These are phyloP conservation scores for Hoplodrina ambigua DNA, from an alignment of 2,888 invertebrate genomes.

Conservation along the genomic window DNA sequence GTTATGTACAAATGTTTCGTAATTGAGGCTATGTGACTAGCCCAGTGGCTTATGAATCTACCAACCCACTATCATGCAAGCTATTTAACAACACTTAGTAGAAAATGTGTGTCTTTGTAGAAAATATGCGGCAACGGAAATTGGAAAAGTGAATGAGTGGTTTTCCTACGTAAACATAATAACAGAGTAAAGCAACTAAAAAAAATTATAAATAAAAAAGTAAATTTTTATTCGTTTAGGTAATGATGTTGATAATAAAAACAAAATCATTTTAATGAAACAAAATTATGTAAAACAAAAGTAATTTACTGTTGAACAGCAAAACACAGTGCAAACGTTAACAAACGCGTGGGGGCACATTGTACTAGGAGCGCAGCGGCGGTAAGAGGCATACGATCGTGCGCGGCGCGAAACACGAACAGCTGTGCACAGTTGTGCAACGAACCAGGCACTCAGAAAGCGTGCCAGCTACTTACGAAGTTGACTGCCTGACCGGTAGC, in stretches of 20 bases:
- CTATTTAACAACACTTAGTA: slow-evolving; percentile 46
- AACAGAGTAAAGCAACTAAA: not conserved
- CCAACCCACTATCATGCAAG: slow-evolving; percentile 62
- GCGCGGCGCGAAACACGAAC: slow-evolving; percentile 60
- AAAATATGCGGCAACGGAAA: not conserved
- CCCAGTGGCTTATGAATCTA: slow-evolving; percentile 77
- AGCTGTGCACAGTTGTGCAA: slow-evolving; percentile 75
- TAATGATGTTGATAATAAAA: not conserved
- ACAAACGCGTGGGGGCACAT: slow-evolving; percentile 69
- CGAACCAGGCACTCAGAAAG: slow-evolving; percentile 73
- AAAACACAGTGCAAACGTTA: slow-evolving; percentile 58
- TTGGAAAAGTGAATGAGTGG: not conserved
- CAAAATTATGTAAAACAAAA: not conserved
- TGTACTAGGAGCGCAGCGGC: slow-evolving; percentile 74
- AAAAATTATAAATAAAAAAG: not conserved
- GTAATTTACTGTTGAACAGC: slow-evolving; percentile 22
- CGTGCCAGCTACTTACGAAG: slow-evolving; percentile 72
- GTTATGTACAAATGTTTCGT: slow-evolving; percentile 88
- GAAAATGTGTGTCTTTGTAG: slow-evolving; percentile 17
- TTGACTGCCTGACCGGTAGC: slow-evolving; percentile 64
- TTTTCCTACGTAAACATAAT: not conserved
- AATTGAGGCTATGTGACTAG: slow-evolving; percentile 87
- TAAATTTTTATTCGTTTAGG: not conserved
- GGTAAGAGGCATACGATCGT: slow-evolving; percentile 61
- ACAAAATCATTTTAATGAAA: not conserved